These are phyloP conservation scores for Bostrychus sinensis DNA, from an alignment of 2,113 vertebrate species.

Conservation along the genomic window DNA sequence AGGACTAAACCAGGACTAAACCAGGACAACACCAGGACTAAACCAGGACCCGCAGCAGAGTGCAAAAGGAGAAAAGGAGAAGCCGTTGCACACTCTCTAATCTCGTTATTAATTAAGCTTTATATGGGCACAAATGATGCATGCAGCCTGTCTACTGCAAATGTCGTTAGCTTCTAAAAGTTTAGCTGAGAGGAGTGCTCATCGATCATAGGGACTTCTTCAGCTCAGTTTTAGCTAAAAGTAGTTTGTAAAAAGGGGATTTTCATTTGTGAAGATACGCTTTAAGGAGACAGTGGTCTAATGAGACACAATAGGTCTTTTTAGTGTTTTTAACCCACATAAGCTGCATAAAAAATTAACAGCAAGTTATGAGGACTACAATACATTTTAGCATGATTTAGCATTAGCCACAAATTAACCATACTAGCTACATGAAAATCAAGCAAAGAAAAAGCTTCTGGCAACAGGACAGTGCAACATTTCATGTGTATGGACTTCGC, in stretches of 20 bases:
- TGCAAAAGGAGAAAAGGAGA: constrained; percentile 9
- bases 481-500: no score
- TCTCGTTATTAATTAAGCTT: constrained; percentile 22
- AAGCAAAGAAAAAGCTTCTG: no score
- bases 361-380: neutral
- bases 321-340: neutral
- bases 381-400: neutral
- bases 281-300: neutral
- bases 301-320: neutral
- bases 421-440: no score
- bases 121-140: constrained; percentile 20
- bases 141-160: neutral
- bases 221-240: neutral
- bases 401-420: neutral
- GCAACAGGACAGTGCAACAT: no score
- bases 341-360: neutral
- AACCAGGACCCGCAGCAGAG: neutral
- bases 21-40: constrained; percentile 1
- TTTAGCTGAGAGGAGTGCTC: neutral
- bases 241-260: neutral
- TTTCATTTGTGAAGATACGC: constrained; percentile 7
- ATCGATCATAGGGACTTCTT: neutral
- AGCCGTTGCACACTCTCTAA: constrained; percentile 11
- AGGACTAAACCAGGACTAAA: no score
- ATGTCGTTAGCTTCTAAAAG: neutral